Percentiles rank a stretch among this genome's conserved stretches.
phyloP scores from a whole-genome alignment of 2,888 invertebrate genomes.

The Corbicula japonica region DNA sequence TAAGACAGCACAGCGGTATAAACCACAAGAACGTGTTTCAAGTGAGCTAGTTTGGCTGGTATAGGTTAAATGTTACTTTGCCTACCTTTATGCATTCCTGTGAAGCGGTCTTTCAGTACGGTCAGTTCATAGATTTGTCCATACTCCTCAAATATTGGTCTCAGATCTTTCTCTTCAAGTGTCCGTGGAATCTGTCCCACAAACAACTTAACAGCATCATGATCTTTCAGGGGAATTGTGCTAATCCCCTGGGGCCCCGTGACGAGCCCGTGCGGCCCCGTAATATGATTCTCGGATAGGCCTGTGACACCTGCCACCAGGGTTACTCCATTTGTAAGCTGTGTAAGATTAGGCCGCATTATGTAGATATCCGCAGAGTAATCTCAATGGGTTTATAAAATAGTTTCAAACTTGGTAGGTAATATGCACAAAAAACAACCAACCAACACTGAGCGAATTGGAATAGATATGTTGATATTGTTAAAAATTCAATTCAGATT shows the following conservation, averaged over 20 bases:
- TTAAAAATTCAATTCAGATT: too few relatives aligned
- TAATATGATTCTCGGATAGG: constrained; percentile 32
- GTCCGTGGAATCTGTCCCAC: constrained; percentile 97
- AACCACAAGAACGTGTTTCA: too few relatives aligned
- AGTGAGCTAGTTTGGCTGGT: too few relatives aligned
- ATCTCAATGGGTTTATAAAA: constrained; percentile 6
- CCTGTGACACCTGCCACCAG: constrained; percentile 52
- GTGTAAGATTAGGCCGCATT: constrained; percentile 64
- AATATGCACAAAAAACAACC: too few relatives aligned
- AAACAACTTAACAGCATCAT: constrained; percentile 92
- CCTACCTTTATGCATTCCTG: constrained; percentile 97
- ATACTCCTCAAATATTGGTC: constrained; percentile 96
- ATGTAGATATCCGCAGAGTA: constrained; percentile 1
- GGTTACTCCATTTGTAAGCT: constrained; percentile 62
- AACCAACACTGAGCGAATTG: too few relatives aligned
- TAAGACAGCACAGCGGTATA: too few relatives aligned
- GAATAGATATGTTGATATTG: too few relatives aligned
- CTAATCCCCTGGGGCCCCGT: constrained; percentile 31
- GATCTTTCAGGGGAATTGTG: constrained; percentile 87
- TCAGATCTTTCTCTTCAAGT: constrained; percentile 94
- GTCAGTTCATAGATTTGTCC: constrained; percentile 98
- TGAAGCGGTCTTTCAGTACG: constrained; percentile 97
- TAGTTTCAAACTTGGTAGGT: constrained; percentile 15
- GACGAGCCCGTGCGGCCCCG: constrained; percentile 22
- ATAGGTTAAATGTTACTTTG: neutral